Evolutionary conservation across 2,113 vertebrate species (phyloP).

Genomic region (Sardina pilchardus): DNA sequence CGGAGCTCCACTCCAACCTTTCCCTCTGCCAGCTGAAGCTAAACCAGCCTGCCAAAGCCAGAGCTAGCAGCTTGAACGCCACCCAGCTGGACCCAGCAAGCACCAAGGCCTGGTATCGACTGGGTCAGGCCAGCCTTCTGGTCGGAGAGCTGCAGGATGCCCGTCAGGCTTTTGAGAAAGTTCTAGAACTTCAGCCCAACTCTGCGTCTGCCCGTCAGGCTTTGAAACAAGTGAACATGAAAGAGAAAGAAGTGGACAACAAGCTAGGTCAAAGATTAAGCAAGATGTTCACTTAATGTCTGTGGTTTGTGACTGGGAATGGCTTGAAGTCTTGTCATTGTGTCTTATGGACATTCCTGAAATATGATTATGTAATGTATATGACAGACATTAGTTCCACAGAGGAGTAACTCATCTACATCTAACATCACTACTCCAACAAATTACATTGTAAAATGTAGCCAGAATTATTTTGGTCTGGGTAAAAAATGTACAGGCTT

Average conservation of each 20-base stretch:
- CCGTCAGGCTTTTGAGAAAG: conserved; percentile 70
- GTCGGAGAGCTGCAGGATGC: conserved; percentile 80
- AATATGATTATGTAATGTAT: background rate
- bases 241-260: conserved; percentile 71
- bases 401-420: background rate
- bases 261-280: conserved; percentile 80
- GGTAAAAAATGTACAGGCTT: background rate
- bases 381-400: background rate
- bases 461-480: background rate
- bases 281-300: conserved; percentile 74
- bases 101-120: conserved; percentile 82
- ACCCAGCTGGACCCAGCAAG: conserved; percentile 74
- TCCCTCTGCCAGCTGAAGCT: conserved; percentile 83
- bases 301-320: background rate
- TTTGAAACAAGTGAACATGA: conserved; percentile 71
- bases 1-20: conserved; percentile 81
- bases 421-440: background rate
- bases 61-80: conserved; percentile 75
- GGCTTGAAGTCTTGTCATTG: background rate
- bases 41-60: conserved; percentile 74
- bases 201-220: conserved; percentile 78
- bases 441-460: background rate
- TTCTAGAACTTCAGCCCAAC: conserved; percentile 78
- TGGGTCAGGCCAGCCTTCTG: conserved; percentile 79
- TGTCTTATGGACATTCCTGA: background rate